Conservation (phyloP, 2,797 vertebrate genomes). For the Carcharodon carcharias region DNA sequence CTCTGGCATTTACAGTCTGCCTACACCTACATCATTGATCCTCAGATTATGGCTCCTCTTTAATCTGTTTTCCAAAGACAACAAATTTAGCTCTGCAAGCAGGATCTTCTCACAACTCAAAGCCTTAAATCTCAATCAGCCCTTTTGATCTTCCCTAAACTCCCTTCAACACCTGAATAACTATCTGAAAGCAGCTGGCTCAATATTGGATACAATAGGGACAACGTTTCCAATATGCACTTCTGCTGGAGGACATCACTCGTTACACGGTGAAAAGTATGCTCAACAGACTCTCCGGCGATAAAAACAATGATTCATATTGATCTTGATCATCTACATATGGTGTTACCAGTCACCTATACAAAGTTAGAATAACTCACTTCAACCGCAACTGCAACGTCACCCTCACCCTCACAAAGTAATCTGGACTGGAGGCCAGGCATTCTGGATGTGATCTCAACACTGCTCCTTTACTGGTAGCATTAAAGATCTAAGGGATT, state of each 20-base stretch:
- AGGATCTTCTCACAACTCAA: neutral
- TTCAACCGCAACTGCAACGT: neutral
- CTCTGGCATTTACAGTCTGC: neutral
- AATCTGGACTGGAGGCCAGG: neutral
- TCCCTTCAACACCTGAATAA: neutral
- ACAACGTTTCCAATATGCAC: too few species aligned
- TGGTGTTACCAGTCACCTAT: neutral
- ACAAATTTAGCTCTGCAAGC: neutral
- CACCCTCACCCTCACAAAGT: neutral
- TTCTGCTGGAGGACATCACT: neutral
- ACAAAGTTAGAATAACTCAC: neutral
- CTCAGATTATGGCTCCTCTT: neutral
- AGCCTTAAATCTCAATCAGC: neutral
- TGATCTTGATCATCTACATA: neutral
- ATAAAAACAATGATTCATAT: neutral
- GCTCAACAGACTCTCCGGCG: neutral
- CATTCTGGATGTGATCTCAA: neutral
- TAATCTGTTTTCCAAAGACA: neutral
- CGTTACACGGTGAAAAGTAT: neutral
- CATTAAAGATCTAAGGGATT: neutral
- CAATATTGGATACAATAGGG: neutral
- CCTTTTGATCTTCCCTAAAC: neutral
- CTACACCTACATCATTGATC: neutral
- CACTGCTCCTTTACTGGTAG: neutral
- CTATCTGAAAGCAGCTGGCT: neutral